Conservation (phyloP, 2,888 invertebrate genomes). For the Phyllotreta cruciferae region DNA sequence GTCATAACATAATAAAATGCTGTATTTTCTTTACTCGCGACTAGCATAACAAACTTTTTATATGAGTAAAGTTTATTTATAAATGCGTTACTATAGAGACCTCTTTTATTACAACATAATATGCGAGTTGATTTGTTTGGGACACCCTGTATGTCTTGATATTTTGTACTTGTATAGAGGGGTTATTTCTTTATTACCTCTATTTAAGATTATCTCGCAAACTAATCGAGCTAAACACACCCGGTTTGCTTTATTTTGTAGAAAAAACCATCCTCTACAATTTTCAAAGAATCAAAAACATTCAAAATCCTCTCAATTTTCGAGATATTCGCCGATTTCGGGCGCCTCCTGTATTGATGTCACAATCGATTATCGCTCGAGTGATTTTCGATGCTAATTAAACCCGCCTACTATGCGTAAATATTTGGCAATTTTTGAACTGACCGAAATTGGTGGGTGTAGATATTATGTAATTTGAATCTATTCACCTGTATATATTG, state of each 20-base stretch:
- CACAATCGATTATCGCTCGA: background rate
- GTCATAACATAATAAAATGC: background rate
- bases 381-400: conserved; percentile 3
- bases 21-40: conserved; percentile 15
- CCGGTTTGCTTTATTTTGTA: too few relatives aligned
- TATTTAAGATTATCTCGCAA: too few relatives aligned
- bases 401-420: background rate
- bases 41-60: background rate
- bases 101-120: too few relatives aligned
- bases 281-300: too few relatives aligned
- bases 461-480: background rate
- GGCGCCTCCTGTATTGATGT: background rate
- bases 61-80: conserved; percentile 6
- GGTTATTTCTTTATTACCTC: too few relatives aligned
- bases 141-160: too few relatives aligned
- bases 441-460: background rate
- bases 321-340: too few relatives aligned
- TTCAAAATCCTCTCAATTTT: too few relatives aligned
- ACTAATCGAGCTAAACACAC: too few relatives aligned
- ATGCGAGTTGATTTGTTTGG: too few relatives aligned
- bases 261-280: too few relatives aligned
- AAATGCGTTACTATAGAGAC: conserved; percentile 3
- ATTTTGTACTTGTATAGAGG: too few relatives aligned
- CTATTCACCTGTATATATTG: background rate
- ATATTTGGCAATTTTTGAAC: conserved; percentile 1